Evolutionary conservation across 53 echinoderm and acorn worm genomes (phyloP).

Genomic region (Mesocentrotus franciscanus): DNA sequence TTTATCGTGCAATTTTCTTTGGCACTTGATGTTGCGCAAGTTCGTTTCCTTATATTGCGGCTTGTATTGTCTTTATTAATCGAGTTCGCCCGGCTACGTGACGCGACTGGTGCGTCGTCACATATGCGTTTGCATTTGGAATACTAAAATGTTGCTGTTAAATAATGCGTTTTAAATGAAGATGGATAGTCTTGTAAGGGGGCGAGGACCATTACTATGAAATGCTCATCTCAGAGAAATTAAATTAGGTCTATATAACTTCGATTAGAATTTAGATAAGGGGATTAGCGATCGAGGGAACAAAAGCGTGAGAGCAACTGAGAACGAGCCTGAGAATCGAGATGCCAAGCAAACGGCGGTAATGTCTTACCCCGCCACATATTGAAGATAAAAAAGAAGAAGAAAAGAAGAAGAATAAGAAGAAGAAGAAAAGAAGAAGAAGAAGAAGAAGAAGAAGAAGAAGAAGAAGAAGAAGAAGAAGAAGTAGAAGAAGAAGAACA

Average conservation of each 20-base stretch:
- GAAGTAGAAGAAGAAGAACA: neutral
- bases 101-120: neutral
- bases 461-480: neutral
- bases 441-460: neutral
- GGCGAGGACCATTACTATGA: neutral
- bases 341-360: no score
- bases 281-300: neutral
- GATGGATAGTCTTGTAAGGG: neutral
- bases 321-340: neutral
- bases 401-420: neutral
- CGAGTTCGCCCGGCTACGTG: neutral
- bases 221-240: neutral
- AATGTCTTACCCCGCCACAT: no score
- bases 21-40: constrained; percentile 1
- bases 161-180: neutral
- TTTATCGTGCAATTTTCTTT: neutral
- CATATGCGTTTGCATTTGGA: neutral
- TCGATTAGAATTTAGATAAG: neutral
- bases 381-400: neutral
- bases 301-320: neutral
- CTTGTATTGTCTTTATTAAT: constrained; percentile 37
- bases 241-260: neutral
- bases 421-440: neutral
- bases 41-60: neutral
- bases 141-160: constrained; percentile 22